These are phyloP conservation scores for Rana temporaria DNA, from an alignment of 2,113 vertebrate species.

Conservation along the genomic window DNA sequence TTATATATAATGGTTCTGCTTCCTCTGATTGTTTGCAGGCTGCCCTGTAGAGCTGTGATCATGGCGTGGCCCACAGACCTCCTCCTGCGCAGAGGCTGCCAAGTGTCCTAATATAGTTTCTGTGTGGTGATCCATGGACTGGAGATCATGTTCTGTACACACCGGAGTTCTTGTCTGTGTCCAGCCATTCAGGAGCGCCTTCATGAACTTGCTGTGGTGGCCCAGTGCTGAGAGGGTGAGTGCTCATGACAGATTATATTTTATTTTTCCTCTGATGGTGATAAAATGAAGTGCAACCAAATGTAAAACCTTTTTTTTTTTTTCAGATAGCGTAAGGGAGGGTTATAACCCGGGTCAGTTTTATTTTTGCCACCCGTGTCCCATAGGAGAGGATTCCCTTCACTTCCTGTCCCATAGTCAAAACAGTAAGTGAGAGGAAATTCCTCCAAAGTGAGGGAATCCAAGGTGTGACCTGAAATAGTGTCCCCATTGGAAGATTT, in stretches of 20 bases:
- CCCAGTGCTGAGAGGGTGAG: slow-evolving; percentile 45
- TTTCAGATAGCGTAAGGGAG: too few relatives aligned
- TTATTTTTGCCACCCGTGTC: too few relatives aligned
- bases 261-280: neutral
- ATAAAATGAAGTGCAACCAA: too few relatives aligned
- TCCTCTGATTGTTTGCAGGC: neutral
- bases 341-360: too few relatives aligned
- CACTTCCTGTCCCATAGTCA: too few relatives aligned
- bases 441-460: too few relatives aligned
- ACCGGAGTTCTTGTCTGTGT: neutral
- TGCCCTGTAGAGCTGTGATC: neutral
- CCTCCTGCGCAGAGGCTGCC: slow-evolving; percentile 11
- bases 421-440: too few relatives aligned
- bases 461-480: too few relatives aligned
- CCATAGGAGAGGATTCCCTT: too few relatives aligned
- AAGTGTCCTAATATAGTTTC: slow-evolving; percentile 47
- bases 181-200: slow-evolving; percentile 7
- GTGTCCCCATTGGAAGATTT: too few relatives aligned
- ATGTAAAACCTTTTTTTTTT: too few relatives aligned
- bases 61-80: neutral
- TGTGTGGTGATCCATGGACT: slow-evolving; percentile 25
- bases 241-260: neutral
- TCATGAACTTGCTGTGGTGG: slow-evolving; percentile 49
- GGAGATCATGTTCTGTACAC: slow-evolving; percentile 41
- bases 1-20: too few relatives aligned